Evolutionary conservation across 2,113 vertebrate species (phyloP), one percentile per base, ranked within the genome.

Genomic region (Genyomyrus donnyi): DNA sequence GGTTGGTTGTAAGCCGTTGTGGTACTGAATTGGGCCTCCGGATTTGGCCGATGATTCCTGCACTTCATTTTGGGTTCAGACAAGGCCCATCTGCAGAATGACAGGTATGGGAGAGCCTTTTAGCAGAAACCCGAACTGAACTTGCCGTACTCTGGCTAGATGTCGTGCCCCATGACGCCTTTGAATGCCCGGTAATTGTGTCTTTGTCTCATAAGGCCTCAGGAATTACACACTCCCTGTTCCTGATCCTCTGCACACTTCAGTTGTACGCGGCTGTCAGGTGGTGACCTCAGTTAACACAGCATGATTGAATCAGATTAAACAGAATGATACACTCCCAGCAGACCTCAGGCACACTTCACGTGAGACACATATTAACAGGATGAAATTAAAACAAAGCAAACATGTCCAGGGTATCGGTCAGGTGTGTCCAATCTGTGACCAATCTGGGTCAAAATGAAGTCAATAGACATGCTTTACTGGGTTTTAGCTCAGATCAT

Each of bases 321-420:
- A 77, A 77, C 70, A 39, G 70, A 77, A 39, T 39, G 31, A 39
- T 11, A 80, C 74, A 15, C 35, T 80, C 74, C 74, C 35, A 17
- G 15, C 15, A 39, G 13, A 39, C 35, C 13, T 42, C 74, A 19
- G n/a, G 83, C 58, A 70, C 24, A n/a, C 11, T 3, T 48, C 87
- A 88, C 39, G 11, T 93, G 91, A 35, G 74, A 31, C 17, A 45
- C 49, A 15, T 45, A 58, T 92, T 35, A 80, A 42, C 74, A 80
- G 0, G 13, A 35, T 42, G n/a, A 31, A 70, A 70, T 70, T 42
- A 42, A 80, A 80, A 80, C 74, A 42, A 42, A 80, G 39, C 13
- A 42, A 42, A 42, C 35, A 19, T 42, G 74, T 80, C 74, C 74
- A 80, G 74, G 74, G n/a, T 56, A 19, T 80, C 15, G 35, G 74